Base-by-base conservation (phyloP, 2,113 vertebrate species). In the Hippocampus abdominalis region DNA sequence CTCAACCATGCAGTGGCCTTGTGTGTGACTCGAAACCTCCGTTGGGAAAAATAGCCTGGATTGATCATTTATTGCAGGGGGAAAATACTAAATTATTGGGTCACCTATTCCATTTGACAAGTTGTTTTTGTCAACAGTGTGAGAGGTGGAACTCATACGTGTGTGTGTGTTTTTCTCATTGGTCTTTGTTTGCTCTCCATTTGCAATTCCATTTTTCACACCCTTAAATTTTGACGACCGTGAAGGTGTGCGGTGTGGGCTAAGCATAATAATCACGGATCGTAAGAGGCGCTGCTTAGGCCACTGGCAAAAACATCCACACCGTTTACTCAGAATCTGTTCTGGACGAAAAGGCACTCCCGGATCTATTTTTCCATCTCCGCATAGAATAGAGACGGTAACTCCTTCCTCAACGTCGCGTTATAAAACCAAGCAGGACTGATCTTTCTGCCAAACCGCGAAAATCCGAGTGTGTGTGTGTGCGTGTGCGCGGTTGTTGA, bases 51-150 rank as follows among this genome's bases (percentile, higher is more conserved):
- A 89, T 65, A 73, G 83, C 76, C 39, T 5, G 79, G 76, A 89
- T 91, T 48, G 85, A 91, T 92, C 82, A 88, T 90, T 81, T 83
- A 81, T 88, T 15, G 70, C 83, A 77, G 1, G 85, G 74, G 80
- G 69, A 72, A 53, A 60, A 69, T 65, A 51, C 75, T 86, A 84
- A 91, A 90, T 91, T 90, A 89, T 90, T 86, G 84, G 86, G 77
- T 82, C 83, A 82, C 86, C 76, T 74, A 80, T 89, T 87, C 81
- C 70, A 63, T 79, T 71, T 89, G 86, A 87, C 88, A 89, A 84
- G 69, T 67, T 32, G 29, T 80, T 76, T 85, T 68, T 79, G 79
- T 89, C 88, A 82, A 77, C 40, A 56, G 16, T 6, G 59, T 12
- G 23, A 66, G 42, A 57, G 23, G 69, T 60, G 64, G 71, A 63